phyloP scores from a whole-genome alignment of 2,888 invertebrate species.

The Leptogaster cylindrica region DNA sequence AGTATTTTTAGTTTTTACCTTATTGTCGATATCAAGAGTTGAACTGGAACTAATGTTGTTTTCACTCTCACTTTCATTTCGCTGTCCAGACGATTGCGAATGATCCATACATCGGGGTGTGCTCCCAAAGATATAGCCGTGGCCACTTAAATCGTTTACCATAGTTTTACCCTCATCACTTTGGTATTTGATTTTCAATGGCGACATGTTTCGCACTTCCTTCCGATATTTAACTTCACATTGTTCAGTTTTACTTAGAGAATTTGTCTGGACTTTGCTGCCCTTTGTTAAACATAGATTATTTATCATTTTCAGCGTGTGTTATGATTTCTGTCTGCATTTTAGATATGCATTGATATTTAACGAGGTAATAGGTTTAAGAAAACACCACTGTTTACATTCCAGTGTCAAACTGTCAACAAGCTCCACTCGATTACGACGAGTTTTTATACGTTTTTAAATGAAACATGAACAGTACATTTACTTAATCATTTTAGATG shows the following conservation, averaged over 20 bases:
- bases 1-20: slow-evolving; percentile 52
- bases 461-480: not conserved
- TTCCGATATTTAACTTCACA: slow-evolving; percentile 14
- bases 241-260: slow-evolving; percentile 12
- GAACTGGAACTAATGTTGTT: slow-evolving; percentile 61
- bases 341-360: not conserved
- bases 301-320: not conserved
- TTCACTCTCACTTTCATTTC: slow-evolving; percentile 49
- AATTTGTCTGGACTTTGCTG: not conserved
- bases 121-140: slow-evolving; percentile 56
- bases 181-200: slow-evolving; percentile 5
- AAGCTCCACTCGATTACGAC: not conserved
- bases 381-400: too few relatives aligned
- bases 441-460: not conserved
- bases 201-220: slow-evolving; percentile 7
- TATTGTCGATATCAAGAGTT: slow-evolving; percentile 60
- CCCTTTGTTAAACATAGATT: not conserved
- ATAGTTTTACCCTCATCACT: slow-evolving; percentile 45
- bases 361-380: too few relatives aligned
- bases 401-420: too few relatives aligned
- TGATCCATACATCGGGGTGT: slow-evolving; percentile 46
- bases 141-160: slow-evolving; percentile 49
- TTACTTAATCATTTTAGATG: not conserved
- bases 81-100: not conserved
- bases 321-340: not conserved